A percentile compares a stretch with the other conserved stretches of the same genome.
Conservation (phyloP, 2,113 vertebrate genomes). For the Otus sunia region DNA sequence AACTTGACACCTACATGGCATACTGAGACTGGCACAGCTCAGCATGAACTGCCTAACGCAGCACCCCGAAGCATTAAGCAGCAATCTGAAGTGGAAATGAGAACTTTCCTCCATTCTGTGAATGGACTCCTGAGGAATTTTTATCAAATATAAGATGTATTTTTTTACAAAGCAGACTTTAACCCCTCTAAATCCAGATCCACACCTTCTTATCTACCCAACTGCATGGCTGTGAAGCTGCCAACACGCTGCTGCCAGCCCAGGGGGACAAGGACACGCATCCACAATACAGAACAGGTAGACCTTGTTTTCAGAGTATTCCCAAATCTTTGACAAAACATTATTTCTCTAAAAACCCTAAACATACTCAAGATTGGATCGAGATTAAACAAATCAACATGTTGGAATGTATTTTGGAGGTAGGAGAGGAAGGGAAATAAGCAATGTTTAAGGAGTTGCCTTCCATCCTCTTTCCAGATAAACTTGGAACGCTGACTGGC, state of each 20-base stretch:
- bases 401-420: neutral
- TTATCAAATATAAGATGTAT: neutral
- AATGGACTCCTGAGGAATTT: neutral
- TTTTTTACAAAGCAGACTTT: neutral
- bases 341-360: neutral
- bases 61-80: neutral
- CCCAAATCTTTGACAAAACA: neutral
- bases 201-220: neutral
- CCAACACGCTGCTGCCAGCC: neutral
- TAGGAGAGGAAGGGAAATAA: neutral
- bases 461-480: constrained; percentile 36
- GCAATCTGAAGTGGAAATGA: neutral
- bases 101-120: neutral
- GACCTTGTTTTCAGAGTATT: neutral
- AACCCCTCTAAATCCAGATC: neutral
- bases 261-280: neutral
- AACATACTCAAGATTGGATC: neutral
- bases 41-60: neutral
- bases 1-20: neutral
- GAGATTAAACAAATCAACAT: neutral
- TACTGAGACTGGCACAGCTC: neutral
- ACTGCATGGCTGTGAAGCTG: neutral
- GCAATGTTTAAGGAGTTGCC: constrained; percentile 34
- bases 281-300: neutral
- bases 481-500: neutral